Percentiles rank a stretch among this genome's conserved stretches.
These are phyloP conservation scores for Crematogaster levior DNA, from an alignment of 2,888 invertebrate species.

Conservation along the genomic window DNA sequence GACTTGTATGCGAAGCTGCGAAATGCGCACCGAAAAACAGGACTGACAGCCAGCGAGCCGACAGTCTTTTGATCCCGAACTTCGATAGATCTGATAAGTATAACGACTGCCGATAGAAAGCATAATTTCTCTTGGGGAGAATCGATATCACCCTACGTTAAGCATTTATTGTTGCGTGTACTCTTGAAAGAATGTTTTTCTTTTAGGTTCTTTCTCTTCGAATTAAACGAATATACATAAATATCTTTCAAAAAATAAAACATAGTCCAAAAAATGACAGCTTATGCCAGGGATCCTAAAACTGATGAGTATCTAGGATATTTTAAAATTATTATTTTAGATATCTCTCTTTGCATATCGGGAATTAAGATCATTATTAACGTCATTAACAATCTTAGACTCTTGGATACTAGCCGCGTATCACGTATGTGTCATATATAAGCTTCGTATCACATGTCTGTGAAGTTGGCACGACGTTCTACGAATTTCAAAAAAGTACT, in stretches of 20 bases:
- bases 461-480: no score
- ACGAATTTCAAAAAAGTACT: no score
- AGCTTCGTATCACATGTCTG: no score
- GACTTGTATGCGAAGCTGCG: constrained; percentile 69
- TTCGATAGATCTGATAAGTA: constrained; percentile 57
- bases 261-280: background rate
- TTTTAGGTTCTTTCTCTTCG: background rate
- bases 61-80: constrained; percentile 63
- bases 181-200: background rate
- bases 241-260: background rate
- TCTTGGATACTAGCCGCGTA: no score
- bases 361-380: no score
- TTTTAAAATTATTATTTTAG: background rate
- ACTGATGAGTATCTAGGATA: background rate
- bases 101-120: constrained; percentile 58
- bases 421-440: no score
- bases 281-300: background rate
- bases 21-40: constrained; percentile 70
- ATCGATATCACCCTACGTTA: constrained; percentile 18
- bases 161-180: background rate
- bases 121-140: constrained; percentile 24
- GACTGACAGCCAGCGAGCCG: constrained; percentile 41
- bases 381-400: background rate
- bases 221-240: background rate
- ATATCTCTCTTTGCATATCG: background rate